Conservation (phyloP, 2,888 invertebrate species). For the Leucoptera coffeella region DNA sequence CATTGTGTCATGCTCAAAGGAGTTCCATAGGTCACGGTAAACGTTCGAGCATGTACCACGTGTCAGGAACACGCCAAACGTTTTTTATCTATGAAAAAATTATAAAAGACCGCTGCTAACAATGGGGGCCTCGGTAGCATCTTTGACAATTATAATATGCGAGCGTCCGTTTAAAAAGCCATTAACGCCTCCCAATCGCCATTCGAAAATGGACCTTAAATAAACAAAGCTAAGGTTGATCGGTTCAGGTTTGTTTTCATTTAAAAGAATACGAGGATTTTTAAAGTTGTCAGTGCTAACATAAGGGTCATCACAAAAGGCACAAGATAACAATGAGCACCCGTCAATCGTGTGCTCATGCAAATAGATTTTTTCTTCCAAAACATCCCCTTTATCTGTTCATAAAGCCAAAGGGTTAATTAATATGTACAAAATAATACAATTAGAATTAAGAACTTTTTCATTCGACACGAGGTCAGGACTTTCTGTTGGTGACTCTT, state of each 20-base stretch:
- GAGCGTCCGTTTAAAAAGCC: slow-evolving; percentile 15
- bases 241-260: no score
- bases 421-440: slow-evolving; percentile 48
- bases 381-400: slow-evolving; percentile 47
- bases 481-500: slow-evolving; percentile 30
- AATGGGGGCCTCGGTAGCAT: slow-evolving; percentile 47
- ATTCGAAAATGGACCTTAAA: slow-evolving; percentile 21
- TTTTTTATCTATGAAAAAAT: slow-evolving; percentile 50
- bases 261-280: slow-evolving; percentile 15
- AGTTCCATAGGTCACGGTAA: slow-evolving; percentile 49
- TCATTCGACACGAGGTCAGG: slow-evolving; percentile 39
- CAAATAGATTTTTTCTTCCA: slow-evolving; percentile 45
- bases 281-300: slow-evolving; percentile 26
- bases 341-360: slow-evolving; percentile 52
- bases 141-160: slow-evolving; percentile 53
- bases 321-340: slow-evolving; percentile 46
- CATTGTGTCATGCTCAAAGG: slow-evolving; percentile 48
- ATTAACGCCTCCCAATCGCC: slow-evolving; percentile 15
- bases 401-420: slow-evolving; percentile 45
- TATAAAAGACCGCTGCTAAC: slow-evolving; percentile 44
- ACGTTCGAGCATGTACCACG: slow-evolving; percentile 38
- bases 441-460: slow-evolving; percentile 43
- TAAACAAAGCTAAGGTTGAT: slow-evolving; percentile 14
- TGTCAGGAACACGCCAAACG: slow-evolving; percentile 51
- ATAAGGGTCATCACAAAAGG: slow-evolving; percentile 53